Percentiles rank a stretch among this genome's conserved stretches.
Evolutionary conservation across 2,888 invertebrate genomes (phyloP).

Genomic region (Aphrophora alni): DNA sequence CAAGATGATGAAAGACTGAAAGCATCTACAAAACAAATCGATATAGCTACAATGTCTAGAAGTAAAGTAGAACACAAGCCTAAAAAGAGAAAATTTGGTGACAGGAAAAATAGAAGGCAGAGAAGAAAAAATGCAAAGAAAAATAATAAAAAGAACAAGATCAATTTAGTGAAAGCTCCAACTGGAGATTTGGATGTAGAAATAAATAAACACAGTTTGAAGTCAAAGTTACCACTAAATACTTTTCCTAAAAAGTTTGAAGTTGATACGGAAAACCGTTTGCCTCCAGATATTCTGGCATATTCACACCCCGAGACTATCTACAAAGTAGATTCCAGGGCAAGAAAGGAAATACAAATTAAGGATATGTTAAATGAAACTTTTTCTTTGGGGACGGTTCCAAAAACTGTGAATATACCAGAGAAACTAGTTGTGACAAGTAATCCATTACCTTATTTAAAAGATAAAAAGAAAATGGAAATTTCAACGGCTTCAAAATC

Average conservation of each 20-base stretch:
- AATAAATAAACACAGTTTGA: not conserved
- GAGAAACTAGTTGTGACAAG: no score
- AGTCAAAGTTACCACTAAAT: not conserved
- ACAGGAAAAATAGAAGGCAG: not conserved
- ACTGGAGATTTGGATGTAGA: not conserved
- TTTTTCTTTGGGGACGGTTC: not conserved
- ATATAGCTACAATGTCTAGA: not conserved
- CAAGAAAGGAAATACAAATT: not conserved
- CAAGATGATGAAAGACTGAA: conserved; percentile 20
- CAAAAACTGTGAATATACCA: not conserved
- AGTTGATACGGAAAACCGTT: not conserved
- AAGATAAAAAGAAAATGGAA: no score
- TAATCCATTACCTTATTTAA: no score
- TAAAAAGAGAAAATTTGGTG: not conserved
- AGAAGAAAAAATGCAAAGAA: not conserved
- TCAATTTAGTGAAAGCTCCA: not conserved
- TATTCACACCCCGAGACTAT: not conserved
- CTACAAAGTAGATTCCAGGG: not conserved
- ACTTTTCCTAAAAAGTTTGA: not conserved
- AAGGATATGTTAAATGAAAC: not conserved
- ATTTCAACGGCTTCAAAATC: not conserved
- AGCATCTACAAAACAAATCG: not conserved
- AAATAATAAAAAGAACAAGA: not conserved
- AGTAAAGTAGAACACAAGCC: not conserved
- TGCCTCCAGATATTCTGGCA: not conserved